These are phyloP conservation scores for Catharus minimus DNA, from an alignment of 2,113 vertebrate species.

Conservation along the genomic window DNA sequence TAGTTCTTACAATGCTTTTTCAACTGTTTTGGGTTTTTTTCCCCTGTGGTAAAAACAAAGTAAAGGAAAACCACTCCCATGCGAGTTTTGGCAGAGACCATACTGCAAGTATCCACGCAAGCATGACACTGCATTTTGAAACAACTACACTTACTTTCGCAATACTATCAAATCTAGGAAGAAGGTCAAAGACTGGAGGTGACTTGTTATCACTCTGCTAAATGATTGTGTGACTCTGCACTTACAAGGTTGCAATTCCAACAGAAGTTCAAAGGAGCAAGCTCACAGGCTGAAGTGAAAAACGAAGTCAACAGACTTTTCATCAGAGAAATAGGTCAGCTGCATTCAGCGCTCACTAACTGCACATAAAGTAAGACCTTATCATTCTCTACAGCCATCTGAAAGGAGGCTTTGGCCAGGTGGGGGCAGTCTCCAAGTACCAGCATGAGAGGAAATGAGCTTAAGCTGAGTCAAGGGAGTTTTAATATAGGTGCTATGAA, in stretches of 20 bases:
- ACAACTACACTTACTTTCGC: background rate
- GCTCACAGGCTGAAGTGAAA: fast-evolving
- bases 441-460: background rate
- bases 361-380: background rate
- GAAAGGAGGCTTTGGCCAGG: background rate
- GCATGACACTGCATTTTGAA: background rate
- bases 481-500: background rate
- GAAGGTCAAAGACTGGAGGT: background rate
- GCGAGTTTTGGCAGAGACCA: background rate
- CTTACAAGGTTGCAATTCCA: background rate
- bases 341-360: background rate
- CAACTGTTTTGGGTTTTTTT: background rate
- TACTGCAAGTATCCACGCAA: background rate
- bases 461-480: background rate
- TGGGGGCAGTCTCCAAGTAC: background rate
- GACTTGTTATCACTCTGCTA: fast-evolving
- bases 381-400: background rate
- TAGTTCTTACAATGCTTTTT: background rate
- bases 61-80: background rate
- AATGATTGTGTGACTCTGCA: fast-evolving
- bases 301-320: background rate
- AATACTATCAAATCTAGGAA: background rate
- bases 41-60: background rate
- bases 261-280: background rate
- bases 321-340: background rate